Conservation (phyloP, 2,797 vertebrate species). For the Euphonia xanthogaster region DNA sequence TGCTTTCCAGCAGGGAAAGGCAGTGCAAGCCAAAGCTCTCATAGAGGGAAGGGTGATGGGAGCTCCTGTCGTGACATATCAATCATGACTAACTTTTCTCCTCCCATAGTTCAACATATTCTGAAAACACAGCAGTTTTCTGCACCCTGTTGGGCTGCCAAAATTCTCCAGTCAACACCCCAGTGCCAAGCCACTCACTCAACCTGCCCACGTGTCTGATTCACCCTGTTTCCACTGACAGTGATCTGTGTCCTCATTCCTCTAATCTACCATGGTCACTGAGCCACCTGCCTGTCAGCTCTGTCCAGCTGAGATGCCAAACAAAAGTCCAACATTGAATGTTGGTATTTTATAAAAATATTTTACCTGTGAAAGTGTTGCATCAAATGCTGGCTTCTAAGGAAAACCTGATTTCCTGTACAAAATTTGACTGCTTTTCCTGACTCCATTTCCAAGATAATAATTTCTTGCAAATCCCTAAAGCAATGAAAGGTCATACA, state of each 20-base stretch:
- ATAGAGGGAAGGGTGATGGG: background rate
- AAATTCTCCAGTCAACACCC: background rate
- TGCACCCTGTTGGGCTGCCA: background rate
- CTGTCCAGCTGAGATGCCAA: background rate
- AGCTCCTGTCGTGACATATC: background rate
- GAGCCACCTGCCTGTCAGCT: background rate
- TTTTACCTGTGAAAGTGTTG: background rate
- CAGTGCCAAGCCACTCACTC: background rate
- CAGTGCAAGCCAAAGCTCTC: background rate
- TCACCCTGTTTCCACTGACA: background rate
- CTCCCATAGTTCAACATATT: background rate
- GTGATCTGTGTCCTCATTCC: background rate
- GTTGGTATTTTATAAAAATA: background rate
- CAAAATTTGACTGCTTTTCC: background rate
- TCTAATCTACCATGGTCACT: background rate
- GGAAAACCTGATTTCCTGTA: background rate
- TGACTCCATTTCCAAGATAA: background rate
- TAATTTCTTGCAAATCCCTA: background rate
- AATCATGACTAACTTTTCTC: background rate
- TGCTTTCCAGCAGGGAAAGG: background rate
- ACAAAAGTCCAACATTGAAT: background rate
- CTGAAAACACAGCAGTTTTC: background rate
- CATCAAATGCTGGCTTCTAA: background rate
- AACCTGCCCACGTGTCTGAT: background rate
- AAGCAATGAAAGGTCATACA: background rate